phyloP scores from a whole-genome alignment of 2,113 vertebrate species.

The Rissa tridactyla region DNA sequence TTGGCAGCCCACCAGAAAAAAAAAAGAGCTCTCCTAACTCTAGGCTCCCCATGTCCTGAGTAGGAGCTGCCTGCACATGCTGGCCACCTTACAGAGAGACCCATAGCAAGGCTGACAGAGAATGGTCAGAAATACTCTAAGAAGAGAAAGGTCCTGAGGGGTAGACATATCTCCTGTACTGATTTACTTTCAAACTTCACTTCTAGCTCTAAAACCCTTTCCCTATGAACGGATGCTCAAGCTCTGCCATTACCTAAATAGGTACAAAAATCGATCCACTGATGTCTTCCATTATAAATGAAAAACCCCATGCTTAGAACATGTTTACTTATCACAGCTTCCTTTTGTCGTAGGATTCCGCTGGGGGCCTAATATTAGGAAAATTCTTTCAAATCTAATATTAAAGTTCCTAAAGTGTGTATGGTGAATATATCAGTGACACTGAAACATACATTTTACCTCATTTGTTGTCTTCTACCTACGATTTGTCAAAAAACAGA shows the following conservation, averaged over 20 bases:
- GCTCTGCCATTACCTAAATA: not conserved
- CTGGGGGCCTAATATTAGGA: not conserved
- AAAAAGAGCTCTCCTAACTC: not conserved
- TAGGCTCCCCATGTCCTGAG: rapidly evolving
- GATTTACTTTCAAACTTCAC: not conserved
- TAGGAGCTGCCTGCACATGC: not conserved
- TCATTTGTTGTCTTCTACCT: not conserved
- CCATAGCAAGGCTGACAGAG: not conserved
- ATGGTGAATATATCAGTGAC: not conserved
- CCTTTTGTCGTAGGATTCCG: not conserved
- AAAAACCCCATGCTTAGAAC: not conserved
- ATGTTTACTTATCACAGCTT: not conserved
- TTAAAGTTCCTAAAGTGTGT: not conserved
- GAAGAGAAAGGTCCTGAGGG: not conserved
- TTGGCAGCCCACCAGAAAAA: not conserved
- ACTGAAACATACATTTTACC: not conserved
- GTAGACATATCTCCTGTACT: not conserved
- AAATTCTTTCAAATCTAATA: not conserved
- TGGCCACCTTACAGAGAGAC: not conserved
- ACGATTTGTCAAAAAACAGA: not conserved
- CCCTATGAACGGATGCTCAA: not conserved
- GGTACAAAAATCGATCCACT: not conserved
- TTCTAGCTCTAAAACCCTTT: not conserved
- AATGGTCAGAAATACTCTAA: not conserved
- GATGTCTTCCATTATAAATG: not conserved